A percentile compares a stretch with the other conserved stretches of the same genome.
These are phyloP conservation scores for Manduca sexta DNA, from an alignment of 1,140 invertebrate genomes.

Conservation along the genomic window DNA sequence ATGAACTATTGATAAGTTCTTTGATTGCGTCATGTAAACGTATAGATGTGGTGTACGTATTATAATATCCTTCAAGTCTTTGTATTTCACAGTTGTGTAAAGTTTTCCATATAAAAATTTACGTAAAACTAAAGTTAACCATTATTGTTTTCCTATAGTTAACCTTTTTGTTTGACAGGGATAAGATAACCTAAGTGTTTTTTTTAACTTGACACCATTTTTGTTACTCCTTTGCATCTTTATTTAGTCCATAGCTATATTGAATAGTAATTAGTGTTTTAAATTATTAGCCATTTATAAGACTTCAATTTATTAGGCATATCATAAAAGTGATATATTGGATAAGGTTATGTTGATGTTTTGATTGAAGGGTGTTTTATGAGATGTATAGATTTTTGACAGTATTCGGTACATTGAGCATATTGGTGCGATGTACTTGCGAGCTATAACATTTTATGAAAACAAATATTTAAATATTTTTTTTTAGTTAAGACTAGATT, in stretches of 20 bases:
- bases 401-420: constrained; percentile 7
- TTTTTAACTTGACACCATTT: constrained; percentile 58
- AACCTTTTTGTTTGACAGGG: constrained; percentile 60
- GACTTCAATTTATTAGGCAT: background rate
- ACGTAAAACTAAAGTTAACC: constrained; percentile 7
- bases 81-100: background rate
- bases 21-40: constrained; percentile 69
- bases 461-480: background rate
- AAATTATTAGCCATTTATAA: too few relatives aligned
- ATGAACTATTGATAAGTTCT: constrained; percentile 60
- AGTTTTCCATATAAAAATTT: constrained; percentile 9
- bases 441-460: background rate
- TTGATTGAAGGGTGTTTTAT: constrained; percentile 42
- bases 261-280: too few relatives aligned
- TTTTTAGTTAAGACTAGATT: too few relatives aligned
- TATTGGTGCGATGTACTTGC: background rate
- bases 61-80: background rate
- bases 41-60: constrained; percentile 33
- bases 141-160: constrained; percentile 22
- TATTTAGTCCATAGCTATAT: constrained; percentile 13
- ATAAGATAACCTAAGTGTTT: constrained; percentile 63
- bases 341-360: constrained; percentile 72
- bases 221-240: constrained; percentile 44
- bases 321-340: constrained; percentile 1
- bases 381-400: constrained; percentile 36